Percentiles rank a stretch among this genome's conserved stretches.
Conservation (phyloP, 2,113 vertebrate species). For the Hippocampus comes region DNA sequence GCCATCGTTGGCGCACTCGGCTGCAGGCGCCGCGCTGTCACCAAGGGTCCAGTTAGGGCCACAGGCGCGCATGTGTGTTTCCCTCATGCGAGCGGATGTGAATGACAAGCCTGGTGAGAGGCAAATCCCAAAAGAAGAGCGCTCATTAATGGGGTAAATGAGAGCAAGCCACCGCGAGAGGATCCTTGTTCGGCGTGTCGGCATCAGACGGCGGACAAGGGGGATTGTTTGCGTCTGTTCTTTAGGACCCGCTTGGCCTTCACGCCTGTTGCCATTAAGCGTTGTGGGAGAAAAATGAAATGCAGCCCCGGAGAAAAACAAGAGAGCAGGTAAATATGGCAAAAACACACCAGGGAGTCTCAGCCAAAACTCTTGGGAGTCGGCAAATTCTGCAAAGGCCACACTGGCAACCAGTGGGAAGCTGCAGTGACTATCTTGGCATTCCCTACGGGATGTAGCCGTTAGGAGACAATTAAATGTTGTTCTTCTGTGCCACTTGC, state of each 20-base stretch:
- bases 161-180: slow-evolving; percentile 50
- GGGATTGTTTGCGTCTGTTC: slow-evolving; percentile 49
- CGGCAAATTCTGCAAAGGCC: background rate
- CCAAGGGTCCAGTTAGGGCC: slow-evolving; percentile 44
- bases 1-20: slow-evolving; percentile 39
- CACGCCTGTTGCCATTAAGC: slow-evolving; percentile 44
- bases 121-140: slow-evolving; percentile 56
- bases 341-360: slow-evolving; percentile 21
- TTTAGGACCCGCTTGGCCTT: slow-evolving; percentile 43
- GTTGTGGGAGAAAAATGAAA: slow-evolving; percentile 24
- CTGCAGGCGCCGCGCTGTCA: slow-evolving; percentile 36
- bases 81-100: slow-evolving; percentile 39
- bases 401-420: background rate
- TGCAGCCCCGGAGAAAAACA: slow-evolving; percentile 21
- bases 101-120: slow-evolving; percentile 57
- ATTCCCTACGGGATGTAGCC: background rate
- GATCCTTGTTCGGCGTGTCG: slow-evolving; percentile 52
- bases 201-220: slow-evolving; percentile 53
- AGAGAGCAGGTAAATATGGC: slow-evolving; percentile 37
- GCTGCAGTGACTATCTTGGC: background rate
- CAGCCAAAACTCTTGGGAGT: slow-evolving; percentile 2
- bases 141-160: slow-evolving; percentile 54
- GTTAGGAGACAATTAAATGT: slow-evolving; percentile 5
- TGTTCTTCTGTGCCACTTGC: background rate
- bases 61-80: slow-evolving; percentile 1